phyloP scores from a whole-genome alignment of 1,140 invertebrate species.

The Drosophila littoralis region DNA sequence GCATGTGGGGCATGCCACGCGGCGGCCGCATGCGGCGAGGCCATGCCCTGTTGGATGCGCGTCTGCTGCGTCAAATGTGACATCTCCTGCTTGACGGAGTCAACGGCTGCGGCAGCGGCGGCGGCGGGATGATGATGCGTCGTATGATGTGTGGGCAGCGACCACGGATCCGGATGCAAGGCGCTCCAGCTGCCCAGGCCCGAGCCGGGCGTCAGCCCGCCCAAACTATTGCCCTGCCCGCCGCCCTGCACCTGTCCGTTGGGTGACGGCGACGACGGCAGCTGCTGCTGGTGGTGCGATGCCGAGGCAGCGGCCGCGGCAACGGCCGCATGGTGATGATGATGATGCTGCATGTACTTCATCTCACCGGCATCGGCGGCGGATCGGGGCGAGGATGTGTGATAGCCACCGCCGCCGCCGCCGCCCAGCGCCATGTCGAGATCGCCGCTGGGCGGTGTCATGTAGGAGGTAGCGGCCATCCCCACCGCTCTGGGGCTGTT shows the following conservation, averaged over 20 bases:
- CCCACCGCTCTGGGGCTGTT: conserved; percentile 85
- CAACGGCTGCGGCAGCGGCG: conserved; percentile 74
- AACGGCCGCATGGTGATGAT: conserved; percentile 89
- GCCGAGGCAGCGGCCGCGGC: conserved; percentile 89
- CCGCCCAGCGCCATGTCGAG: conserved; percentile 88
- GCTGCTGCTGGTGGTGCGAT: conserved; percentile 87
- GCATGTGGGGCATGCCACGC: conserved; percentile 94
- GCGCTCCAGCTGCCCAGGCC: conserved; percentile 90
- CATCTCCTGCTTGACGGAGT: conserved; percentile 89
- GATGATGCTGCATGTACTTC: conserved; percentile 95
- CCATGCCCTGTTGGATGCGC: conserved; percentile 87
- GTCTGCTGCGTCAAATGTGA: conserved; percentile 86
- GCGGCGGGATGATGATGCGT: conserved; percentile 87
- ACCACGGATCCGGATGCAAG: conserved; percentile 93
- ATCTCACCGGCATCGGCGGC: conserved; percentile 93
- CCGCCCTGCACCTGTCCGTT: conserved; percentile 84
- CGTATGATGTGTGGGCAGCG: conserved; percentile 89
- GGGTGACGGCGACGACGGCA: conserved; percentile 87
- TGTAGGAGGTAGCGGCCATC: conserved; percentile 94
- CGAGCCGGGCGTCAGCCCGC: conserved; percentile 85
- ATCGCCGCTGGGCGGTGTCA: conserved; percentile 91
- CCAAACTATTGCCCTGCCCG: conserved; percentile 63
- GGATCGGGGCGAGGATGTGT: conserved; percentile 90
- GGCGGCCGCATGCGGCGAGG: conserved; percentile 88
- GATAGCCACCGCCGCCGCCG: conserved; percentile 88